These are phyloP conservation scores for Orussus abietinus DNA, from an alignment of 1,140 invertebrate genomes.

Conservation along the genomic window DNA sequence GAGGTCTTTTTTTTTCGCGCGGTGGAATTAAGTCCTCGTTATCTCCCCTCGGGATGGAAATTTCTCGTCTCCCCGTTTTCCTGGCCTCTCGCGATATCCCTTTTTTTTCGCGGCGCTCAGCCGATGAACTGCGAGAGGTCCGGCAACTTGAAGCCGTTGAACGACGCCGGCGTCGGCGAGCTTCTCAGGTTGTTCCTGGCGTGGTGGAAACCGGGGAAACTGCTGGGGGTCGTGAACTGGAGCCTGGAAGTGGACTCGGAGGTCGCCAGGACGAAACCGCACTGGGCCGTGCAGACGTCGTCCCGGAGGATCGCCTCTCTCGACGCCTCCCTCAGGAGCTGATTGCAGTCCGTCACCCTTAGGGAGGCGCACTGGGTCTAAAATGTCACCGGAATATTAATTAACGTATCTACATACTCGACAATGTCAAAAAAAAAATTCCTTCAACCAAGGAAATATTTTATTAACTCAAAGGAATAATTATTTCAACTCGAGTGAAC, in stretches of 20 bases:
- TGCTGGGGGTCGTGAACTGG: constrained; percentile 39
- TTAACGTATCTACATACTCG: not conserved
- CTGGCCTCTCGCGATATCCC: no score
- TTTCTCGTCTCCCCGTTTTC: no score
- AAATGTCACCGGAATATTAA: constrained; percentile 36
- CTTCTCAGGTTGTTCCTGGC: constrained; percentile 36
- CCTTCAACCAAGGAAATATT: no score
- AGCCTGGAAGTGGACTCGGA: constrained; percentile 33
- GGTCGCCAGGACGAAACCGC: constrained; percentile 61
- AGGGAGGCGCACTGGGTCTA: constrained; percentile 87
- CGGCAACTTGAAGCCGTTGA: constrained; percentile 59
- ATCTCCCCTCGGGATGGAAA: no score
- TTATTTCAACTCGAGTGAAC: no score
- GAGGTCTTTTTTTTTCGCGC: no score
- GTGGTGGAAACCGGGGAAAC: constrained; percentile 38
- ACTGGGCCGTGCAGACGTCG: constrained; percentile 87
- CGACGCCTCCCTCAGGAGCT: constrained; percentile 75
- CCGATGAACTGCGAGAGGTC: constrained; percentile 63
- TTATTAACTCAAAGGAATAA: no score
- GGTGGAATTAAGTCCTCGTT: no score
- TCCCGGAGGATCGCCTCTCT: constrained; percentile 78
- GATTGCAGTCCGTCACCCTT: constrained; percentile 81
- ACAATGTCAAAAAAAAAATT: not conserved
- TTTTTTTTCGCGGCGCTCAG: constrained; percentile 24
- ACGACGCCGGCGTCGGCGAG: constrained; percentile 38